Conservation (phyloP, 2,888 invertebrate species). For the Caenorhabditis sulstoni region DNA sequence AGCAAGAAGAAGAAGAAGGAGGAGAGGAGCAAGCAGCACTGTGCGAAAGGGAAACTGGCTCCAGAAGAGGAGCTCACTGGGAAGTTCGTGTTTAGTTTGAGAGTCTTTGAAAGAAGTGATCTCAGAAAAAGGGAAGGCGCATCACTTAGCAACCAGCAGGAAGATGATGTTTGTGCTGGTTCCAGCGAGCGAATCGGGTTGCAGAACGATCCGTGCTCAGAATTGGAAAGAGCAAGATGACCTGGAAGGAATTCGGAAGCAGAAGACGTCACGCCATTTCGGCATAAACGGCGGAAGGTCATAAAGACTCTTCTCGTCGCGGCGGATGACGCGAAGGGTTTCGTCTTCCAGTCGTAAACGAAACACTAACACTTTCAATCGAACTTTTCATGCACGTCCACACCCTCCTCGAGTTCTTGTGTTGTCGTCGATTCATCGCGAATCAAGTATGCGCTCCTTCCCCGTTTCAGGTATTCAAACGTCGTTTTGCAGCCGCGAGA, state of each 20-base stretch:
- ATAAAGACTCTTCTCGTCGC: constrained; percentile 44
- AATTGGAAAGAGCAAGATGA: constrained; percentile 25
- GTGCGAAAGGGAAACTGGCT: too few relatives aligned
- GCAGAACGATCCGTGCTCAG: constrained; percentile 8
- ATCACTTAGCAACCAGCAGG: constrained; percentile 28
- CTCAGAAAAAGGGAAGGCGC: constrained; percentile 22
- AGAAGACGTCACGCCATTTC: constrained; percentile 21
- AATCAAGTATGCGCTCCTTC: constrained; percentile 1
- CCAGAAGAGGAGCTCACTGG: too few relatives aligned
- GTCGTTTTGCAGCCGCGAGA: not conserved
- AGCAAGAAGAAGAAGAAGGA: constrained; percentile 4
- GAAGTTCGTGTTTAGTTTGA: too few relatives aligned
- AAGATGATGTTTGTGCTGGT: constrained; percentile 35
- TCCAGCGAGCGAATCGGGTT: constrained; percentile 10
- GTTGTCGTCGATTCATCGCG: not conserved
- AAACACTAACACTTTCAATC: not conserved
- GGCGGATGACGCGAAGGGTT: not conserved
- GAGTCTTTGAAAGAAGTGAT: constrained; percentile 11
- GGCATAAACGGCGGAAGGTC: constrained; percentile 39
- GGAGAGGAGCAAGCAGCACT: not conserved
- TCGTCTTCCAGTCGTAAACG: constrained; percentile 11
- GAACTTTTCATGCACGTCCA: not conserved
- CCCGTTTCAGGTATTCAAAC: constrained; percentile 36
- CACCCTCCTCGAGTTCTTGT: too few relatives aligned
- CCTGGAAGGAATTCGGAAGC: constrained; percentile 14